Percentiles rank a stretch among this genome's conserved stretches.
phyloP scores from a whole-genome alignment of 2,113 vertebrate species.

The Macquaria australasica region DNA sequence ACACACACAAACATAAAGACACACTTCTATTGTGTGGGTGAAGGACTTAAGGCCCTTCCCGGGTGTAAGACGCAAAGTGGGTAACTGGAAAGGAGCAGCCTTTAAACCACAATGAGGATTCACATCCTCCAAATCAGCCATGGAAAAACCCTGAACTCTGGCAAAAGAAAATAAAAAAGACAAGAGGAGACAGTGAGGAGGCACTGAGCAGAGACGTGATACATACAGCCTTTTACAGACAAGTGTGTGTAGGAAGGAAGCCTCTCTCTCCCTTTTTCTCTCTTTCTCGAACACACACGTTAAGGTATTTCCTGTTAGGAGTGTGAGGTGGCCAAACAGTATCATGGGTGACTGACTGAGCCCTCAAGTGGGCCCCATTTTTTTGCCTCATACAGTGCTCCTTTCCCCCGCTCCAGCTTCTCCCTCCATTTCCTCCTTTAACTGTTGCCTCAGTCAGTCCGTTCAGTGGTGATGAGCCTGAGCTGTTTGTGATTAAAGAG shows the following conservation, averaged over 20 bases:
- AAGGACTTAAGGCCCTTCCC: conserved; percentile 17
- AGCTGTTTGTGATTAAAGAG: conserved; percentile 26
- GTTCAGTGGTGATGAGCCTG: conserved; percentile 24
- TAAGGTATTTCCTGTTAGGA: conserved; percentile 75
- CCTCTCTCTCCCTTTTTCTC: conserved; percentile 12
- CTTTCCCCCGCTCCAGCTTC: conserved; percentile 30
- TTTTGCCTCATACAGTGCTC: conserved; percentile 16
- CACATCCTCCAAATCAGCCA: conserved; percentile 23
- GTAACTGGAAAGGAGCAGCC: conserved; percentile 16
- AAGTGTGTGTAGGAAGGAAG: conserved; percentile 29
- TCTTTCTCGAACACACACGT: conserved; percentile 44
- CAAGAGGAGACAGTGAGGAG: conserved; percentile 39
- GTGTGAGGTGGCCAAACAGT: conserved; percentile 61
- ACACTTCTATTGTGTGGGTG: conserved; percentile 47
- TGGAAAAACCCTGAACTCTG: conserved; percentile 45
- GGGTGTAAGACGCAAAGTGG: background rate
- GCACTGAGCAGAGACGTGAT: conserved; percentile 39
- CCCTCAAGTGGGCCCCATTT: conserved; percentile 62
- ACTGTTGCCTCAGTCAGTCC: conserved; percentile 12
- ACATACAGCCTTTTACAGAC: conserved; percentile 36
- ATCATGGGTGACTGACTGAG: conserved; percentile 68
- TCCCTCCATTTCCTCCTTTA: conserved; percentile 18
- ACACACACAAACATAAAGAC: conserved; percentile 9
- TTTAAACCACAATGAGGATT: conserved; percentile 25
- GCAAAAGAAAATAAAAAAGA: conserved; percentile 29